phyloP scores from a whole-genome alignment of 2,888 invertebrate genomes.

The Pollenia amentaria region DNA sequence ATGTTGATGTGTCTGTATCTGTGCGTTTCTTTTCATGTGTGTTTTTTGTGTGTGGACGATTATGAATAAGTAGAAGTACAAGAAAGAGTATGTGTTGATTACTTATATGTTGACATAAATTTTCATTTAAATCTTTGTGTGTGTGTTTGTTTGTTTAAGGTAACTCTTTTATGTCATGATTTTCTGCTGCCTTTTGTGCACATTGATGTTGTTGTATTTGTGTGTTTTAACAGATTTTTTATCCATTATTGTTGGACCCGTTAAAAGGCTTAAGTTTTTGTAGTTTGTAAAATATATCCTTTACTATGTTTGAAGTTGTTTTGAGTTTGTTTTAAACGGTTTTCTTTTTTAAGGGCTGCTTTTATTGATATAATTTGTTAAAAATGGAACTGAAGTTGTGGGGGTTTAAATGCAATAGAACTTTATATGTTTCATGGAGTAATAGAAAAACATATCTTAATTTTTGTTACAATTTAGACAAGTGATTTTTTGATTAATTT shows the following conservation, averaged over 20 bases:
- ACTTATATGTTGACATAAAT: conserved; percentile 63
- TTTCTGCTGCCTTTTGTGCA: conserved; percentile 18
- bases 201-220: not conserved
- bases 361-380: conserved; percentile 2
- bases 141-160: conserved; percentile 27
- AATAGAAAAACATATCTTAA: too few relatives aligned
- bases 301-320: conserved; percentile 36
- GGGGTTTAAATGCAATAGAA: too few relatives aligned
- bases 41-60: not conserved
- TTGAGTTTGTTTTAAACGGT: conserved; percentile 1
- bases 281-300: conserved; percentile 21
- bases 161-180: conserved; percentile 11
- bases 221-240: conserved; percentile 15
- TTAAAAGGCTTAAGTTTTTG: conserved; percentile 34
- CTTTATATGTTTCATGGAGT: too few relatives aligned
- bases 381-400: not conserved
- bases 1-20: not conserved
- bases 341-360: not conserved
- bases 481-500: too few relatives aligned
- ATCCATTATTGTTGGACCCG: conserved; percentile 17
- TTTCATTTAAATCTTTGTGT: conserved; percentile 39
- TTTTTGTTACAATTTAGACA: too few relatives aligned
- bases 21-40: not conserved
- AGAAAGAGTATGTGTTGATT: not conserved
- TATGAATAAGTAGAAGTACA: conserved; percentile 13